Evolutionary conservation across 2,113 vertebrate species (phyloP).

Genomic region (Corythaixoides concolor): DNA sequence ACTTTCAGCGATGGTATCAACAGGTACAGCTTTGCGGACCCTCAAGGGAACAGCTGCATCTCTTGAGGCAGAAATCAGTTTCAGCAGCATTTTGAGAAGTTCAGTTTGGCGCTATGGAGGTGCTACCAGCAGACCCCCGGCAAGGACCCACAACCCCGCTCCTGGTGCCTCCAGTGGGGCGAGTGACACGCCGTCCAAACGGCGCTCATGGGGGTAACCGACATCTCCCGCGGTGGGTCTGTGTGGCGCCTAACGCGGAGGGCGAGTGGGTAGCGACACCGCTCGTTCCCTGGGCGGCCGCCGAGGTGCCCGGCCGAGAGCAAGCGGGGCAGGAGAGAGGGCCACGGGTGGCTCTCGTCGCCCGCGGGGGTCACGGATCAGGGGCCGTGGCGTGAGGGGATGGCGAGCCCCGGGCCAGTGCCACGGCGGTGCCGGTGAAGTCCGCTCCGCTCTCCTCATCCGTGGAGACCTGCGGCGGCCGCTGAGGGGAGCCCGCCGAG

Average conservation of each 20-base stretch:
- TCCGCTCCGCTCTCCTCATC: too few relatives aligned
- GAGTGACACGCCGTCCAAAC: not conserved
- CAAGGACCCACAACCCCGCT: accelerated
- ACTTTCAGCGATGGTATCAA: not conserved
- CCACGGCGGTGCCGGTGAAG: not conserved
- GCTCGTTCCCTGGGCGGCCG: not conserved
- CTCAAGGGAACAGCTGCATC: not conserved
- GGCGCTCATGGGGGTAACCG: not conserved
- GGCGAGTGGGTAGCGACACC: too few relatives aligned
- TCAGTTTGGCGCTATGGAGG: accelerated
- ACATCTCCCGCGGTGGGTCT: too few relatives aligned
- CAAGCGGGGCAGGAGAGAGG: too few relatives aligned
- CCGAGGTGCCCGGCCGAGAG: not conserved
- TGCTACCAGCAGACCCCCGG: accelerated
- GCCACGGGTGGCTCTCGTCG: not conserved
- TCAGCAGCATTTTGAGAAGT: not conserved
- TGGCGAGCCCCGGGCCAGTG: not conserved
- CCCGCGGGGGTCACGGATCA: not conserved
- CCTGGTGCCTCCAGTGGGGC: not conserved
- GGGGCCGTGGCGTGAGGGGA: not conserved
- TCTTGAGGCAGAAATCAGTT: not conserved
- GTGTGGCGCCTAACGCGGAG: not conserved
- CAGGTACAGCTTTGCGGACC: not conserved
- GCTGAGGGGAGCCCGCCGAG: not conserved
- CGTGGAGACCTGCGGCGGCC: not conserved